A percentile compares a stretch with the other conserved stretches of the same genome.
These are phyloP conservation scores for Stenolophus ochropezus DNA, from an alignment of 2,888 invertebrate genomes.

Conservation along the genomic window DNA sequence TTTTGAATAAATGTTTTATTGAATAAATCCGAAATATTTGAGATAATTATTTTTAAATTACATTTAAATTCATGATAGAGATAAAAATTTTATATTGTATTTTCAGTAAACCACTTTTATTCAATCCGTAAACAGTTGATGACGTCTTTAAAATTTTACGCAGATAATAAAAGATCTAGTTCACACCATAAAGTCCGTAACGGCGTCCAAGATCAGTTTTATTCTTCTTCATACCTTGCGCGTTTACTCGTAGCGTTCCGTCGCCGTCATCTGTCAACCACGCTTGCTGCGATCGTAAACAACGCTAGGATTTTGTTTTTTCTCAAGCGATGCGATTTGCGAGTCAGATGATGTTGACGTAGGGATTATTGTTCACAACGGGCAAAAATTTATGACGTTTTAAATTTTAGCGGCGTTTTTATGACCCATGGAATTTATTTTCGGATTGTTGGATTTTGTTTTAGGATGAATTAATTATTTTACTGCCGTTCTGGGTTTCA, in stretches of 20 bases:
- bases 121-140: slow-evolving; percentile 35
- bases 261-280: slow-evolving; percentile 55
- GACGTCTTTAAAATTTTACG: slow-evolving; percentile 44
- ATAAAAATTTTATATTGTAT: slow-evolving; percentile 23
- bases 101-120: slow-evolving; percentile 18
- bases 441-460: slow-evolving; percentile 57
- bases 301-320: slow-evolving; percentile 46
- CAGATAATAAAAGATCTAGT: slow-evolving; percentile 36
- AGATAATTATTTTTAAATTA: slow-evolving; percentile 42
- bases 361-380: slow-evolving; percentile 52
- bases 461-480: slow-evolving; percentile 59
- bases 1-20: slow-evolving; percentile 40
- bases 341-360: slow-evolving; percentile 58
- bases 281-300: slow-evolving; percentile 49
- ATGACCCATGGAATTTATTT: slow-evolving; percentile 52
- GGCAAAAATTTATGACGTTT: slow-evolving; percentile 55
- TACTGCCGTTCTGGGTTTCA: slow-evolving; percentile 38
- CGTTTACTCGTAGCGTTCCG: slow-evolving; percentile 48
- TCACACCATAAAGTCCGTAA: slow-evolving; percentile 51
- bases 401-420: slow-evolving; percentile 57
- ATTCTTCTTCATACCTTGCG: slow-evolving; percentile 45
- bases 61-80: slow-evolving; percentile 32
- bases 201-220: slow-evolving; percentile 42
- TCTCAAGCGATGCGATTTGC: slow-evolving; percentile 47
- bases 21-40: slow-evolving; percentile 36